Percentiles rank a stretch among this genome's conserved stretches.
Evolutionary conservation across 2,888 invertebrate species (phyloP).

Genomic region (Eucera pruinosa): DNA sequence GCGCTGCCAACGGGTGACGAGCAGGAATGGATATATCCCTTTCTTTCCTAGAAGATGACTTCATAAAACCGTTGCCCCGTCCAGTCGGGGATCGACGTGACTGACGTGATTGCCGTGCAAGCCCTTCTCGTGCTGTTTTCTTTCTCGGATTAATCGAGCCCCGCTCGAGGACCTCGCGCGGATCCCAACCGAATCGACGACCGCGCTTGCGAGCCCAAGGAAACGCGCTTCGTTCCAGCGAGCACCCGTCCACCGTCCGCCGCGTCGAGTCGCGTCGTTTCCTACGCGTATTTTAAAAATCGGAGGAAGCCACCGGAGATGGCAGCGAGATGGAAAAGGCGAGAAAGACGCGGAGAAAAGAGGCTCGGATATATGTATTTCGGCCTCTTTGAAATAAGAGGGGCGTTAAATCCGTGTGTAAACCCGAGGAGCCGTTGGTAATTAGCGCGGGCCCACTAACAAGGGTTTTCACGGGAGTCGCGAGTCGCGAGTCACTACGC

Average conservation of each 20-base stretch:
- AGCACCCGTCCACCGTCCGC: too few species aligned
- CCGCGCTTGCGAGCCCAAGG: too few species aligned
- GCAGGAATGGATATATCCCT: slow-evolving; percentile 75
- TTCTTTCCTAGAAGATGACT: slow-evolving; percentile 82
- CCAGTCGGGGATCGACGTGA: slow-evolving; percentile 68
- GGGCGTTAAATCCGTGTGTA: slow-evolving; percentile 79
- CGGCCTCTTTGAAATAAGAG: slow-evolving; percentile 75
- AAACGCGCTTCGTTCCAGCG: too few species aligned
- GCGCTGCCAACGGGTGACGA: slow-evolving; percentile 68
- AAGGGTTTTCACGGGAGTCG: slow-evolving; percentile 74
- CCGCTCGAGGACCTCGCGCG: slow-evolving; percentile 39
- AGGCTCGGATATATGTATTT: slow-evolving; percentile 61
- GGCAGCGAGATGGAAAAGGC: too few species aligned
- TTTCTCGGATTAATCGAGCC: slow-evolving; percentile 64
- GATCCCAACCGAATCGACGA: not conserved
- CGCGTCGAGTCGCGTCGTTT: not conserved
- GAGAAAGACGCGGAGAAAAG: slow-evolving; percentile 28
- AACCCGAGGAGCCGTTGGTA: slow-evolving; percentile 77
- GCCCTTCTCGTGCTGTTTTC: slow-evolving; percentile 55
- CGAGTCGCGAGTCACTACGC: slow-evolving; percentile 57
- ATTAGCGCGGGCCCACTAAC: slow-evolving; percentile 80
- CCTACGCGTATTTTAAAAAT: too few species aligned
- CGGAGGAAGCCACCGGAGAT: too few species aligned
- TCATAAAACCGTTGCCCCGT: slow-evolving; percentile 77
- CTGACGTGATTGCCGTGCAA: slow-evolving; percentile 67